These are phyloP conservation scores for Phanerotoma sp. DNA, from an alignment of 2,888 invertebrate genomes.

Conservation along the genomic window DNA sequence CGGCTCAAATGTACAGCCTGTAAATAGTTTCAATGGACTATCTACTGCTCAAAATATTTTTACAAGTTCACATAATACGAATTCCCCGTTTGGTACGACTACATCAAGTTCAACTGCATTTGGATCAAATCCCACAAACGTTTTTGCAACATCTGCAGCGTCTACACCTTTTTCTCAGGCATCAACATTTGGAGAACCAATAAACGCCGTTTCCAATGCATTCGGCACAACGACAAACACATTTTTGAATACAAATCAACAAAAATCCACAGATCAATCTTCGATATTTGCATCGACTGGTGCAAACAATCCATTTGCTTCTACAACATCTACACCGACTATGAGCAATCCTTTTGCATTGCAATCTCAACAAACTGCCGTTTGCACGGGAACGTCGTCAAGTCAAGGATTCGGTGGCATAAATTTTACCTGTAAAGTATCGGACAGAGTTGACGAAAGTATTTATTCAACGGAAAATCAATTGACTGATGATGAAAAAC, in stretches of 20 bases:
- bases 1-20: constrained; percentile 30
- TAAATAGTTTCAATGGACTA: constrained; percentile 29
- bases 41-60: constrained; percentile 19
- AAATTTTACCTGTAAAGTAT: constrained; percentile 31
- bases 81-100: constrained; percentile 21
- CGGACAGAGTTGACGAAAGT: constrained; percentile 39
- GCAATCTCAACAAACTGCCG: constrained; percentile 24
- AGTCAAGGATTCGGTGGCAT: constrained; percentile 35
- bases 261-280: too few species aligned
- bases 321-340: constrained; percentile 24
- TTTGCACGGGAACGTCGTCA: constrained; percentile 27
- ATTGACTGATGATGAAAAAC: constrained; percentile 51
- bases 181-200: constrained; percentile 30
- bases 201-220: constrained; percentile 22
- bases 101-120: background rate
- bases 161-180: constrained; percentile 2
- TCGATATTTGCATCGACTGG: constrained; percentile 25
- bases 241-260: constrained; percentile 27
- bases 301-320: constrained; percentile 25
- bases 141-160: constrained; percentile 22
- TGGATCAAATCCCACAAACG: too few species aligned
- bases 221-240: constrained; percentile 25
- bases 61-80: constrained; percentile 5
- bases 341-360: constrained; percentile 32
- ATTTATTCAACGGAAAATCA: constrained; percentile 41